These are phyloP conservation scores for Babyrousa celebensis DNA, from an alignment of 2,797 vertebrate species.

Conservation along the genomic window DNA sequence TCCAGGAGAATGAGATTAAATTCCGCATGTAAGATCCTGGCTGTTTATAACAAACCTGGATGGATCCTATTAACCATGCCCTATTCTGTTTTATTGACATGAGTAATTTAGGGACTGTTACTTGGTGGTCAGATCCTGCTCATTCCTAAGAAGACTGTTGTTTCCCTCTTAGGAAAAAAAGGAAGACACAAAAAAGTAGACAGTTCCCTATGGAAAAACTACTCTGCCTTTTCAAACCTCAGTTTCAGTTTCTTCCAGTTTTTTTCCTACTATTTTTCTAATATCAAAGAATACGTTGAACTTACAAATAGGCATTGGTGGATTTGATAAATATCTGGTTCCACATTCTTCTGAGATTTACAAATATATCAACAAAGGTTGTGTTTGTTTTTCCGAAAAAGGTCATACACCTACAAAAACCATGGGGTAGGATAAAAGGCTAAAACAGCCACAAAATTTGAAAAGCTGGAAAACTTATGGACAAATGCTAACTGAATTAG, in stretches of 20 bases:
- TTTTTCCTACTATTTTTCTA: too few relatives aligned
- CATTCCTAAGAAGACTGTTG: conserved; percentile 2
- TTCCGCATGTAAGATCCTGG: conserved; percentile 14
- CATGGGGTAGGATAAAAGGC: background rate
- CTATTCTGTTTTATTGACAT: conserved; percentile 62
- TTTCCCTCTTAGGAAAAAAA: background rate
- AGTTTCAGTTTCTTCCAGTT: background rate
- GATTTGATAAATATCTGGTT: background rate
- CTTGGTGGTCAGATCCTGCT: background rate
- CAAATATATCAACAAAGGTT: background rate
- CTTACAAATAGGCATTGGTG: background rate
- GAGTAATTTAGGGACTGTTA: background rate
- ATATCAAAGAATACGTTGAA: background rate
- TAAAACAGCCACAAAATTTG: background rate
- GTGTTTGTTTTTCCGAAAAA: background rate
- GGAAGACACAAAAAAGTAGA: background rate
- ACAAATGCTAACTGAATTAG: background rate
- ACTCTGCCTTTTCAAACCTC: background rate
- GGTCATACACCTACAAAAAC: background rate
- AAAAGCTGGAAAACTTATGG: background rate
- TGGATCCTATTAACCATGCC: background rate
- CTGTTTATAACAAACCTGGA: conserved; percentile 76
- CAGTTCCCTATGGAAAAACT: conserved; percentile 21
- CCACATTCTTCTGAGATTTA: background rate
- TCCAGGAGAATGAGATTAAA: conserved; percentile 75